A percentile compares a stretch with the other conserved stretches of the same genome.
Evolutionary conservation across 2,888 invertebrate species (phyloP).

Genomic region (Tromatobia lineatoria): DNA sequence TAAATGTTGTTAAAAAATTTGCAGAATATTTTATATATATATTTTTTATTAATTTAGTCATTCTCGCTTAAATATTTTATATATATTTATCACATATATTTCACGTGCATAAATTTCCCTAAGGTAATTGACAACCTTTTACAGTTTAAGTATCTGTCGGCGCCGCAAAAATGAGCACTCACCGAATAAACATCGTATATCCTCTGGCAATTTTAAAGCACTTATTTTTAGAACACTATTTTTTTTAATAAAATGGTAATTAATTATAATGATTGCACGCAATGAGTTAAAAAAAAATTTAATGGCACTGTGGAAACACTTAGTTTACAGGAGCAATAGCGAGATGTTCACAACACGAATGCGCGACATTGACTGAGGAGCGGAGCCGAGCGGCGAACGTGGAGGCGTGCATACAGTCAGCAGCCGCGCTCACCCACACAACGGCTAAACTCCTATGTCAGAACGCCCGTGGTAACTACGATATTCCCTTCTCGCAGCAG

Average conservation of each 20-base stretch:
- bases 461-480: slow-evolving; percentile 44
- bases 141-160: background rate
- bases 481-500: slow-evolving; percentile 29
- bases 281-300: background rate
- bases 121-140: background rate
- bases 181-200: slow-evolving; percentile 26
- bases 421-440: slow-evolving; percentile 43
- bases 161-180: slow-evolving; percentile 7
- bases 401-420: slow-evolving; percentile 40
- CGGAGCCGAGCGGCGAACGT: slow-evolving; percentile 54
- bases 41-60: no score
- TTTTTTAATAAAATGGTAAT: background rate
- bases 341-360: slow-evolving; percentile 65
- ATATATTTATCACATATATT: no score
- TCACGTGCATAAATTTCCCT: background rate
- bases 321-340: slow-evolving; percentile 27
- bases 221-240: background rate
- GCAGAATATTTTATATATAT: no score
- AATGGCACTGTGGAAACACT: slow-evolving; percentile 19
- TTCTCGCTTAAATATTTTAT: no score
- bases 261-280: background rate
- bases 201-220: background rate
- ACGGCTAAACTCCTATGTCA: background rate
- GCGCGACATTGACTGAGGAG: slow-evolving; percentile 71
- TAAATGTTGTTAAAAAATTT: no score